A percentile compares a stretch with the other conserved stretches of the same genome.
Conservation (phyloP, 2,797 vertebrate species). For the Hippopotamyrus pictus region DNA sequence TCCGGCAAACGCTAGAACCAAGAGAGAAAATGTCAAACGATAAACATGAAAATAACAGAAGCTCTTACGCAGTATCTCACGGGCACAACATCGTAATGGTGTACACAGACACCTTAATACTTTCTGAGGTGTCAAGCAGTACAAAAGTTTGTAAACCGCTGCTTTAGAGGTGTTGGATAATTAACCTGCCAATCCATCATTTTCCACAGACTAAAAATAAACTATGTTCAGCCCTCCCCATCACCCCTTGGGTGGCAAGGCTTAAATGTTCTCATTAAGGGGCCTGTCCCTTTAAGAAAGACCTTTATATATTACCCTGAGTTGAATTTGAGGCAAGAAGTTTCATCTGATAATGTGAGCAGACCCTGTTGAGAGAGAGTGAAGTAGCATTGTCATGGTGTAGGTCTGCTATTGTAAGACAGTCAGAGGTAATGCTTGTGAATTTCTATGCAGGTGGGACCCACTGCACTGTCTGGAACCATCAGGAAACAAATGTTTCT, state of each 20-base stretch:
- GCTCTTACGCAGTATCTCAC: neutral
- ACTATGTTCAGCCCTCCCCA: neutral
- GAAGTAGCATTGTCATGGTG: neutral
- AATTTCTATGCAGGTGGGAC: neutral
- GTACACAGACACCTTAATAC: neutral
- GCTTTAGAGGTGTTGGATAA: neutral
- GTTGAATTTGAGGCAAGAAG: neutral
- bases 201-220: neutral
- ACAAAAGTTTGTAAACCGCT: neutral
- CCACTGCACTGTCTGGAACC: neutral
- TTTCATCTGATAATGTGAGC: neutral
- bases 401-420: neutral
- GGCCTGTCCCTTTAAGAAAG: neutral
- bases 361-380: neutral
- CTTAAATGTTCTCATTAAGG: neutral
- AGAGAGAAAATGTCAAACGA: neutral
- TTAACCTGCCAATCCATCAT: neutral
- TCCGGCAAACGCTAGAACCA: neutral
- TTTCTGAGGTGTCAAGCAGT: neutral
- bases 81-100: neutral
- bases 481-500: neutral
- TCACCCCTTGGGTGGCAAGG: neutral
- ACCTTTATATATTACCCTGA: neutral
- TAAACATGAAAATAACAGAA: neutral
- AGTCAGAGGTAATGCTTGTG: neutral